A percentile compares a stretch with the other conserved stretches of the same genome.
These are phyloP conservation scores for Benthochromis sp. DNA, from an alignment of 2,113 vertebrate genomes.

Conservation along the genomic window DNA sequence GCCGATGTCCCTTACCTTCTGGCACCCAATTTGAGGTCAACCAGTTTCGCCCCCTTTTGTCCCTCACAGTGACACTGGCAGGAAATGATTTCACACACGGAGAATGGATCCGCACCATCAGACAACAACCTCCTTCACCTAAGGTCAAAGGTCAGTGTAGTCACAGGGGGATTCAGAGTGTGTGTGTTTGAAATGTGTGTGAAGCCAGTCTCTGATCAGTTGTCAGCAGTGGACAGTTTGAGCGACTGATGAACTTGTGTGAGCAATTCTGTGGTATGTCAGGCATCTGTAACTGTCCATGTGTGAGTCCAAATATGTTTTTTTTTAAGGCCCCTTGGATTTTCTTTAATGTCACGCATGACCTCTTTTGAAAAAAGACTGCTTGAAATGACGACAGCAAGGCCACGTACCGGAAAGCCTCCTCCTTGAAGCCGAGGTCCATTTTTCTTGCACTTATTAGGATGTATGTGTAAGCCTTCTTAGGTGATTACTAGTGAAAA, in stretches of 20 bases:
- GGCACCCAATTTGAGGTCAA: constrained; percentile 24
- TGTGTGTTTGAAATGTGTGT: constrained; percentile 36
- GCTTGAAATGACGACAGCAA: constrained; percentile 9
- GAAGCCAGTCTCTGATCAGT: constrained; percentile 45
- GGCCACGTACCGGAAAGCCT: neutral
- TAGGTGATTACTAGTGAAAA: neutral
- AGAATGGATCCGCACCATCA: constrained; percentile 46
- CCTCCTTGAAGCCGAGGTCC: neutral
- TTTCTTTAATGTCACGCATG: constrained; percentile 22
- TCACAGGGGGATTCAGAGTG: constrained; percentile 40
- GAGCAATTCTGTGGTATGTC: constrained; percentile 25
- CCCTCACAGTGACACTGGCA: constrained; percentile 10
- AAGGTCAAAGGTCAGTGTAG: constrained; percentile 29
- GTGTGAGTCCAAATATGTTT: neutral
- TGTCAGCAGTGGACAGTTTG: constrained; percentile 42
- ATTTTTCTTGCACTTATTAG: neutral
- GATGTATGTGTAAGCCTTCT: neutral
- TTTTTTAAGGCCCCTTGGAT: neutral
- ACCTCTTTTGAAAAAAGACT: constrained; percentile 1
- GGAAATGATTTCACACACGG: constrained; percentile 60
- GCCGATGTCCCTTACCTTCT: neutral
- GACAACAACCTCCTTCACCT: constrained; percentile 43
- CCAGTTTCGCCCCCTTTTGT: neutral
- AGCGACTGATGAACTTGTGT: constrained; percentile 9
- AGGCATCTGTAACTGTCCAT: constrained; percentile 13